phyloP scores from a whole-genome alignment of 2,797 vertebrate genomes.

The Eleutherodactylus coqui region DNA sequence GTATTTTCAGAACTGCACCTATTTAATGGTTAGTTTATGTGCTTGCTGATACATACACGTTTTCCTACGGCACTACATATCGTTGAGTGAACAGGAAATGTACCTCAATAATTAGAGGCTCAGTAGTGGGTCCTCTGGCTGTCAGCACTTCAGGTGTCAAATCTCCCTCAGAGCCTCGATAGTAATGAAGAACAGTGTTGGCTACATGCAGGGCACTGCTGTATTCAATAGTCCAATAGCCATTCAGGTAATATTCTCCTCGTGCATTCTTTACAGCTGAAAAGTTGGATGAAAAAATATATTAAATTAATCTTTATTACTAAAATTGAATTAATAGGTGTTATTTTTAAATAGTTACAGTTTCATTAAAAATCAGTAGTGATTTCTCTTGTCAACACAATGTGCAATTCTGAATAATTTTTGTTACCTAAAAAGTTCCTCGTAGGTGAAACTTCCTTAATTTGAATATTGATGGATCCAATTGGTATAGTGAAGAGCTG shows the following conservation, averaged over 20 bases:
- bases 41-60: not conserved
- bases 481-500: slow-evolving; percentile 90
- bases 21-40: not conserved
- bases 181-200: slow-evolving; percentile 88
- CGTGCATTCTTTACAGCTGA: slow-evolving; percentile 89
- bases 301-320: too few relatives aligned
- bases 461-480: slow-evolving; percentile 90
- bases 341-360: too few relatives aligned
- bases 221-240: slow-evolving; percentile 92
- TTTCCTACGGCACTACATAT: not conserved
- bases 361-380: not conserved
- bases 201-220: slow-evolving; percentile 80
- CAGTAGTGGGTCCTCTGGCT: slow-evolving; percentile 90
- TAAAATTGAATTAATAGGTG: too few relatives aligned
- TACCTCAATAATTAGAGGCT: slow-evolving; percentile 93
- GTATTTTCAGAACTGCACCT: not conserved
- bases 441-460: slow-evolving; percentile 85
- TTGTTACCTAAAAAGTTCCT: slow-evolving; percentile 91
- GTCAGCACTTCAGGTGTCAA: slow-evolving; percentile 84
- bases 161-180: slow-evolving; percentile 86
- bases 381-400: not conserved
- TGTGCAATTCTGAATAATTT: slow-evolving; percentile 35
- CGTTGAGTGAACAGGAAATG: slow-evolving; percentile 45
- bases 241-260: slow-evolving; percentile 95
- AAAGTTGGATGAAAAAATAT: too few relatives aligned